Evolutionary conservation across 2,797 vertebrate genomes (phyloP).

Genomic region (Alcedo quadribrachys): DNA sequence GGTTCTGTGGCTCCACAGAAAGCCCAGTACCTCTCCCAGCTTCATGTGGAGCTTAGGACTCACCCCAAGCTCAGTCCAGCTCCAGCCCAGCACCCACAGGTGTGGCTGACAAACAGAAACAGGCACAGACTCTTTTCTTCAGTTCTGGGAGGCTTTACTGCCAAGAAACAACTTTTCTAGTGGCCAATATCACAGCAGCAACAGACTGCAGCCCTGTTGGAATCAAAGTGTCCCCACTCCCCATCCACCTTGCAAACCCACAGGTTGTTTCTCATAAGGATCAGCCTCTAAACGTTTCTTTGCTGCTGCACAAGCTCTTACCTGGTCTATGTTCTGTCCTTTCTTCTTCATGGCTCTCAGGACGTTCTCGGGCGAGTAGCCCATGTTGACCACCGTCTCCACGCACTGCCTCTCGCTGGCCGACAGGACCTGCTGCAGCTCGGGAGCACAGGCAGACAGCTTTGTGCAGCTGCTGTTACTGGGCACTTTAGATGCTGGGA

Average conservation of each 20-base stretch:
- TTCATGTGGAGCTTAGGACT: background rate
- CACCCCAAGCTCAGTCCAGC: accelerated
- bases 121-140: background rate
- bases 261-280: background rate
- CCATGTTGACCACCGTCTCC: conserved; percentile 94
- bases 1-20: background rate
- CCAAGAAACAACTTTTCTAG: background rate
- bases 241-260: background rate
- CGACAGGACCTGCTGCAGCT: conserved; percentile 84
- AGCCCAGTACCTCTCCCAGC: background rate
- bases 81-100: accelerated
- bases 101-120: background rate
- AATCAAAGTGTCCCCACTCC: background rate
- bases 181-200: background rate
- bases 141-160: background rate
- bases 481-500: conserved; percentile 79
- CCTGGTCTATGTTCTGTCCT: conserved; percentile 96
- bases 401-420: conserved; percentile 89
- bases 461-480: conserved; percentile 50
- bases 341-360: conserved; percentile 96
- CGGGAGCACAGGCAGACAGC: background rate
- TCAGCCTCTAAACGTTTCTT: background rate
- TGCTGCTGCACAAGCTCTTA: conserved; percentile 22
- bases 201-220: background rate
- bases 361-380: conserved; percentile 92